A percentile compares a stretch with the other conserved stretches of the same genome.
These are phyloP conservation scores for Poecilia velifera DNA, from an alignment of 2,797 vertebrate species.

Conservation along the genomic window DNA sequence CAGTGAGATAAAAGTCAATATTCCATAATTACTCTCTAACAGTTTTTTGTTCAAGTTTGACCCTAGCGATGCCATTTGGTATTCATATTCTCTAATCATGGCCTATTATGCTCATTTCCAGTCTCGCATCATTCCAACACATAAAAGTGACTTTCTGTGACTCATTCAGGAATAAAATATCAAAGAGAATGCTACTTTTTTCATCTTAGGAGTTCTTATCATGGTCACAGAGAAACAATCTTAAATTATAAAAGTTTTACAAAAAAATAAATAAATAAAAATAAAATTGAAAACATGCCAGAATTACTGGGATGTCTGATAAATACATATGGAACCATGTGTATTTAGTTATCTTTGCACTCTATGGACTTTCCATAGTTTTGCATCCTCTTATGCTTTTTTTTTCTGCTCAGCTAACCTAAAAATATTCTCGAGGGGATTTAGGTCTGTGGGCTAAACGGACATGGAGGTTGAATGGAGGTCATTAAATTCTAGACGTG, in stretches of 20 bases:
- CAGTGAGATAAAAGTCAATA: constrained; percentile 21
- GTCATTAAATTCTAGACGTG: no score
- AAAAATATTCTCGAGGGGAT: not conserved
- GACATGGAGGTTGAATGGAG: not conserved
- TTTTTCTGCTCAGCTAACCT: not conserved
- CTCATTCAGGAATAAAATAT: not conserved
- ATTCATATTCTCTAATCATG: not conserved
- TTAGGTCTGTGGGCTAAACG: not conserved
- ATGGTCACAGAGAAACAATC: not conserved
- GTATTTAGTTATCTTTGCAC: not conserved
- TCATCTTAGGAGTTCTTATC: not conserved
- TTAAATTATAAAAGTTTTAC: no score
- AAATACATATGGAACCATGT: not conserved
- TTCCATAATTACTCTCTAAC: constrained; percentile 4
- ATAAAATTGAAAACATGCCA: not conserved
- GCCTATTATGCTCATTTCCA: not conserved
- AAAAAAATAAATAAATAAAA: not conserved
- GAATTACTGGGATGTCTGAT: not conserved
- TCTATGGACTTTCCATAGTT: not conserved
- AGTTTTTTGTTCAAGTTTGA: constrained; percentile 22
- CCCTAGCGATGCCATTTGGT: constrained; percentile 2
- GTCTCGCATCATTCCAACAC: not conserved
- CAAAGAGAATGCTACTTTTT: not conserved
- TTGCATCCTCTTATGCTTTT: not conserved
- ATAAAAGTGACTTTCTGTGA: not conserved